phyloP scores from a whole-genome alignment of 2,113 vertebrate genomes.

The Hypocryptadius cinnamomeus region DNA sequence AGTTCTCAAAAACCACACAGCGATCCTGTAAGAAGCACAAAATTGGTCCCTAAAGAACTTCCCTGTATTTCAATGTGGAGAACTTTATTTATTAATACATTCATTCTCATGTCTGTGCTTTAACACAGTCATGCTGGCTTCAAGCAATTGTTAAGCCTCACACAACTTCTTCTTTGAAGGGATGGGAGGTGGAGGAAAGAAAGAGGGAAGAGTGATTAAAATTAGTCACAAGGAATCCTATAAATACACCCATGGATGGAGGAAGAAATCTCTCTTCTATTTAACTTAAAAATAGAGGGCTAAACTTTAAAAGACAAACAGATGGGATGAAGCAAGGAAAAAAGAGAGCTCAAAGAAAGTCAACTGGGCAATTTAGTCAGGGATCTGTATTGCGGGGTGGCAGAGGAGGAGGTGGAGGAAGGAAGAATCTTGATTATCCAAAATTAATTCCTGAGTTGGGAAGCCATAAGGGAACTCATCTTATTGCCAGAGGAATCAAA shows the following conservation, averaged over 20 bases:
- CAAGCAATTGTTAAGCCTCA: not conserved
- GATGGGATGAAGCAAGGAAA: not conserved
- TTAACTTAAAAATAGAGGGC: not conserved
- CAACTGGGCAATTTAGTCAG: not conserved
- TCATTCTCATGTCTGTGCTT: not conserved
- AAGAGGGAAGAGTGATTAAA: not conserved
- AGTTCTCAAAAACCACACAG: not conserved
- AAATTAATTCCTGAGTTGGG: not conserved
- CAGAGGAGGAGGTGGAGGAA: not conserved
- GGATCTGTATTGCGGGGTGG: not conserved
- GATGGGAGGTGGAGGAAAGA: not conserved
- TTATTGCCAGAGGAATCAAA: not conserved
- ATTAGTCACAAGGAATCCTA: slow-evolving; percentile 17
- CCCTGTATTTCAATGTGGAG: not conserved
- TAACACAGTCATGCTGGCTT: not conserved
- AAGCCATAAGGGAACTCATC: not conserved
- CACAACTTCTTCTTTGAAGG: not conserved
- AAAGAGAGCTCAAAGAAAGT: not conserved
- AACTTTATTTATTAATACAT: not conserved
- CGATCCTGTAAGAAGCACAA: not conserved
- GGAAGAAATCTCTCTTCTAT: not conserved
- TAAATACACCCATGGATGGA: not conserved
- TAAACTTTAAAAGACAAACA: not conserved
- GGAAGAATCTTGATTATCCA: not conserved
- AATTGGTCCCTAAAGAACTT: not conserved